A percentile compares a stretch with the other conserved stretches of the same genome.
These are phyloP conservation scores for Diachasma alloeum DNA, from an alignment of 1,140 invertebrate species.

Conservation along the genomic window DNA sequence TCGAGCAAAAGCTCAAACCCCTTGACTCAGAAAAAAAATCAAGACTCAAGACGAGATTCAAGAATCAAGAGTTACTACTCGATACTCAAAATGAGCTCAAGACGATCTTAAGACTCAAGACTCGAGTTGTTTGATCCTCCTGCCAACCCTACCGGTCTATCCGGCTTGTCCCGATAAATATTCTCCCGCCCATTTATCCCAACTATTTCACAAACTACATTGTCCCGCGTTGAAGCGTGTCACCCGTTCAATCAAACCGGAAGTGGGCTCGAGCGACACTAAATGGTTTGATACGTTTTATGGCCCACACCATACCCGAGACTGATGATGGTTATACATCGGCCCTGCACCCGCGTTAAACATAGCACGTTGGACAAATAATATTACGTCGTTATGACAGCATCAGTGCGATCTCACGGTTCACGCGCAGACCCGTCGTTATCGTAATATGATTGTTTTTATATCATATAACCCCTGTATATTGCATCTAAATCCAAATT, in stretches of 20 bases:
- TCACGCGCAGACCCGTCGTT: neutral
- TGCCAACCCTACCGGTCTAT: no score
- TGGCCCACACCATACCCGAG: neutral
- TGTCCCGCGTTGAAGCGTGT: no score
- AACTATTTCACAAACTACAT: no score
- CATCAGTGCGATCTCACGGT: neutral
- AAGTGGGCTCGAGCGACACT: neutral
- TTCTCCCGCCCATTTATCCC: no score
- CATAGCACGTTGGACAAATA: neutral
- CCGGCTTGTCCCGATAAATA: no score
- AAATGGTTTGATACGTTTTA: neutral
- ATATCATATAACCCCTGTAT: neutral
- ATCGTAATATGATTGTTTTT: neutral
- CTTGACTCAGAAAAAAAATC: no score
- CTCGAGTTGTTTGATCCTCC: no score
- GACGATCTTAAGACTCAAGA: no score
- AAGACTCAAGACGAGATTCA: no score
- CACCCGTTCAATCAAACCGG: neutral
- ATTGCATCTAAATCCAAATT: neutral
- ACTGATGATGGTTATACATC: neutral
- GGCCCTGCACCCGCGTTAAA: neutral
- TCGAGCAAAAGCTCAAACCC: no score
- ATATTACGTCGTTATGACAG: neutral
- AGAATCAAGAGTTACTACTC: no score
- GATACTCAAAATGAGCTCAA: no score